Evolutionary conservation across 2,113 vertebrate genomes (phyloP), one percentile per base, ranked within the genome.

Genomic region (Tetrao urogallus): DNA sequence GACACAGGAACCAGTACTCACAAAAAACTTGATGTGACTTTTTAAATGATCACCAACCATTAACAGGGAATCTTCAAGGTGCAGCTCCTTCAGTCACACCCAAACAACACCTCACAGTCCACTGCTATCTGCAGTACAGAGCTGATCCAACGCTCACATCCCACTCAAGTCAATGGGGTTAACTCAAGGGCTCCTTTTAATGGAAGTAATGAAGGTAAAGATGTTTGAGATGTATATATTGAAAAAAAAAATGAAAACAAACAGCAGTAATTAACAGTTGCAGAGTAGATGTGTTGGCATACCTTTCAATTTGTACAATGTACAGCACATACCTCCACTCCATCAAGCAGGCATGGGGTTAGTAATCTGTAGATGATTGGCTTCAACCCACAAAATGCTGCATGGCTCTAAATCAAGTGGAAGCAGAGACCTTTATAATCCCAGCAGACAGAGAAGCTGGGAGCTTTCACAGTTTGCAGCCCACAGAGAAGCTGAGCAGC

Each of bases 301-400:
- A 0, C 12, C 13, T 28, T 22, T 20, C 85, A 24, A 12, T n/a
- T 74, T 16, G 15, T 43, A 43, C 42, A 79, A 42, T 8, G 18
- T 10, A 60, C 3, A 4, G 52, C 40, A 20, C 1, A 0, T 10
- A 5, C 11, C 5, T n/a, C 43, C 38, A 13, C 10, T 11, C 32
- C n/a, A 21, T 24, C n/a, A 50, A 2, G 3, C 28, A 13, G 19
- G 28, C 54, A 70, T 1, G 0, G 3, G 8, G 43, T 75, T 54
- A 56, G 38, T 14, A 38, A 38, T 18, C 10, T 45, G 47, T 28
- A 70, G 32, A 72, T 40, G 42, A 34, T 9, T 43, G 45, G 18
- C 30, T 87, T 73, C 65, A 86, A 56, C 47, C 38, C 36, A 34
- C 38, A 56, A 58, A 89, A 16, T 3, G 30, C 66, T 61, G 32